Evolutionary conservation across 2,113 vertebrate genomes (phyloP), one percentile per base, ranked within the genome.

Genomic region (Anguilla rostrata): DNA sequence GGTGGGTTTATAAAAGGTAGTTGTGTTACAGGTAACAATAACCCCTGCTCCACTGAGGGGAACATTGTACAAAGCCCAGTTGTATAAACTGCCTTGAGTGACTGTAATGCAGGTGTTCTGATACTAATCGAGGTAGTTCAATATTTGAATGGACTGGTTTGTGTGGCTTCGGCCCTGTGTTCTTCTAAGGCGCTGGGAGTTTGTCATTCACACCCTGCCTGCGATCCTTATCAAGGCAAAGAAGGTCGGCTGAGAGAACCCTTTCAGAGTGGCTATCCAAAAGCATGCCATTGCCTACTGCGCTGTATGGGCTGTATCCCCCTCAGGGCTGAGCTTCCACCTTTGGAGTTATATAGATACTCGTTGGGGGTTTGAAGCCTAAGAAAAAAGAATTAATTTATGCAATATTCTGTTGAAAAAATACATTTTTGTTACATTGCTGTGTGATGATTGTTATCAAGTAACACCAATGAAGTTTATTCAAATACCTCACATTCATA

Each of bases 91-190:
- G 41, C 66, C 60, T 83, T 63, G 82, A 66, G 75, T 40, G n/a
- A 60, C 78, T 75, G 66, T 56, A 86, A 88, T 82, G 75, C 56
- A 81, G 5, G 60, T 79, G 41, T 56, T 83, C 63, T 40, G 88
- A 91, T 90, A 87, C 60, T 66, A 75, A 88, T 87, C 85, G 75
- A 81, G 83, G 89, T 81, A 87, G 81, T 84, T 88, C 83, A 89
- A 87, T 89, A 88, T 88, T 88, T 89, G 85, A 88, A 88, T 83
- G 80, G 83, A 8, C 40, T 60, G 80, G 66, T 75, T 29, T 71
- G 39, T 82, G 39, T 49, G 16, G 6, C 71, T 46, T 66, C 81
- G 26, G 29, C 80, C 12, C 39, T 34, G 26, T 26, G 53, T 83
- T 60, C 53, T 14, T 75, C 66, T 46, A 40, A 26, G 46, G 34